phyloP scores from a whole-genome alignment of 2,113 vertebrate genomes.

The Progne subis region DNA sequence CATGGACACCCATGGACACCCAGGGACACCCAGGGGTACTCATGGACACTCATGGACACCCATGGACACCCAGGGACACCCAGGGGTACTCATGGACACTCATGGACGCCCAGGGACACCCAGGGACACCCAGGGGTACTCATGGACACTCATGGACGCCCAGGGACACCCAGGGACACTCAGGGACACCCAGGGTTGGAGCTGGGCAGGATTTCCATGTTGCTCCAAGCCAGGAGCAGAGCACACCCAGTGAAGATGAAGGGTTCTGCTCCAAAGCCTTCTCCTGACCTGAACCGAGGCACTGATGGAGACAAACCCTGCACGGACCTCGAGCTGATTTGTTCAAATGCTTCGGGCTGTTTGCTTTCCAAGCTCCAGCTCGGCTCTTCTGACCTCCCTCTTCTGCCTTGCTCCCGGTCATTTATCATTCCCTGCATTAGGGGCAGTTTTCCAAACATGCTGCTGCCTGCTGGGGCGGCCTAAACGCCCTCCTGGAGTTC shows the following conservation, averaged over 20 bases:
- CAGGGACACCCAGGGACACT: not conserved
- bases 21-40: no score
- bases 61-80: not conserved
- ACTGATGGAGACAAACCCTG: not conserved
- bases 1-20: no score
- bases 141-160: accelerated
- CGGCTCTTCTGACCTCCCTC: not conserved
- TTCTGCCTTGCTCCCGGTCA: not conserved
- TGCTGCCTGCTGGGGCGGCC: not conserved
- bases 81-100: not conserved
- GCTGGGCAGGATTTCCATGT: not conserved
- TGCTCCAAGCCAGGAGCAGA: not conserved
- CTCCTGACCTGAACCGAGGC: not conserved
- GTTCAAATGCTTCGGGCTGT: not conserved
- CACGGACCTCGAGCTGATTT: not conserved
- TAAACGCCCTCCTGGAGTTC: not conserved
- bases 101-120: no score
- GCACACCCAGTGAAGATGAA: not conserved
- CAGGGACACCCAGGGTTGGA: no score
- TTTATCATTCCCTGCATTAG: not conserved
- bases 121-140: no score
- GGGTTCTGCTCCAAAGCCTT: not conserved
- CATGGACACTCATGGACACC: no score
- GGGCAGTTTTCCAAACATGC: not conserved
- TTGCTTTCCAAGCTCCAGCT: not conserved